These are phyloP conservation scores for Busseola fusca DNA, from an alignment of 2,888 invertebrate genomes.

Conservation along the genomic window DNA sequence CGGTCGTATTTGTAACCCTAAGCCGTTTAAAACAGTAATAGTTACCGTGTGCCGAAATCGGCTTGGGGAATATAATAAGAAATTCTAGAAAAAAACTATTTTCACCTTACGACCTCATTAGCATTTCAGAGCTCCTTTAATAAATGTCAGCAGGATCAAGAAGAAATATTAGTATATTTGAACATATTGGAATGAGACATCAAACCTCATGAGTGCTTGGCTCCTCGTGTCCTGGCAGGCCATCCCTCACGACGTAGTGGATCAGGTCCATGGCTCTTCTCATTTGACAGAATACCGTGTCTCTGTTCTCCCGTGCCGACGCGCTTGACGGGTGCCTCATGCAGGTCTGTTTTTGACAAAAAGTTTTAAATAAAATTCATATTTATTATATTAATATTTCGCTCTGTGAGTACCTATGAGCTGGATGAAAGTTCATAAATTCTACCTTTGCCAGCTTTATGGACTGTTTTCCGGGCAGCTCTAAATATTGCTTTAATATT, in stretches of 20 bases:
- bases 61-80: background rate
- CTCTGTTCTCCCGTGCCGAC: conserved; percentile 97
- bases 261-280: conserved; percentile 98
- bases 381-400: too few species aligned
- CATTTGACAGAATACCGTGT: conserved; percentile 99
- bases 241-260: conserved; percentile 98
- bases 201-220: conserved; percentile 83
- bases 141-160: background rate
- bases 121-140: conserved; percentile 8
- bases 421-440: background rate
- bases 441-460: background rate
- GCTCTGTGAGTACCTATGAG: background rate
- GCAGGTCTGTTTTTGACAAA: conserved; percentile 90
- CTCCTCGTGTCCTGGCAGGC: conserved; percentile 91
- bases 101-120: background rate
- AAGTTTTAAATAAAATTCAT: background rate
- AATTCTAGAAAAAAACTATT: background rate
- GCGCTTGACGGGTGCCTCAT: conserved; percentile 98
- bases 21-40: background rate
- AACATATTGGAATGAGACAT: conserved; percentile 37
- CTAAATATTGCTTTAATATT: background rate
- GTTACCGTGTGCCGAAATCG: background rate
- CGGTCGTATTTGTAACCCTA: background rate
- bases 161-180: conserved; percentile 6
- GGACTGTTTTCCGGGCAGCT: background rate